These are phyloP conservation scores for Falco naumanni DNA, from an alignment of 2,797 vertebrate genomes.

Conservation along the genomic window DNA sequence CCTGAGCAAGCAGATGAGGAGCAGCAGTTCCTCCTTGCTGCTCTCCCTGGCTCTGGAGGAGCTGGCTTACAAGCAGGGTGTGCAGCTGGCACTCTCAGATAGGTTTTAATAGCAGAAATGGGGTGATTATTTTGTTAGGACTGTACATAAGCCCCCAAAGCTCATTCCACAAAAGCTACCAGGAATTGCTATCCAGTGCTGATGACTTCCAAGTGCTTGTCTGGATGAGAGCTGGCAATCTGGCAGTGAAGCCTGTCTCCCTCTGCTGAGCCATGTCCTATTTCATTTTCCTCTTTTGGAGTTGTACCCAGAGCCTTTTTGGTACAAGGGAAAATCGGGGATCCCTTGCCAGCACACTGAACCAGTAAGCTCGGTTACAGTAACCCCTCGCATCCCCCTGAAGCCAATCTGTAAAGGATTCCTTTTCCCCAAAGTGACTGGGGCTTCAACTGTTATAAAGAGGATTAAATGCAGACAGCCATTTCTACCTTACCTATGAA, in stretches of 20 bases:
- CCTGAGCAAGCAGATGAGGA: not conserved
- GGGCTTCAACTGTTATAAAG: slow-evolving; percentile 16
- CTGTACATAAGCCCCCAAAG: not conserved
- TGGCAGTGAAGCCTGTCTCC: not conserved
- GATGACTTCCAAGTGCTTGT: not conserved
- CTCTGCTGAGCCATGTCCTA: not conserved
- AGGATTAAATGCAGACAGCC: slow-evolving; percentile 38
- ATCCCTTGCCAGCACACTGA: not conserved
- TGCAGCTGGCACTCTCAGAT: not conserved
- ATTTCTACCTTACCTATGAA: not conserved
- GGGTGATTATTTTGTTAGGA: not conserved
- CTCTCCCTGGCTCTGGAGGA: not conserved
- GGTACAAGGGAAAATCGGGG: not conserved
- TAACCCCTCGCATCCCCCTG: not conserved
- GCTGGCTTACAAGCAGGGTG: not conserved
- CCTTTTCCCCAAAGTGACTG: slow-evolving; percentile 31
- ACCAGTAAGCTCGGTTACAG: not conserved
- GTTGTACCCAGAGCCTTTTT: not conserved
- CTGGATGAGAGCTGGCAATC: not conserved
- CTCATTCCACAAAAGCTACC: not conserved
- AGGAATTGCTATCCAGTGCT: not conserved
- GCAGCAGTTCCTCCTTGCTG: not conserved
- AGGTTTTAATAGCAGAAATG: not conserved
- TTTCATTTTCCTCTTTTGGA: not conserved
- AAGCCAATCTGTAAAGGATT: slow-evolving; percentile 40